A percentile compares a stretch with the other conserved stretches of the same genome.
These are phyloP conservation scores for Mormyrops boulengeri DNA, from an alignment of 2,797 vertebrate species.

Conservation along the genomic window DNA sequence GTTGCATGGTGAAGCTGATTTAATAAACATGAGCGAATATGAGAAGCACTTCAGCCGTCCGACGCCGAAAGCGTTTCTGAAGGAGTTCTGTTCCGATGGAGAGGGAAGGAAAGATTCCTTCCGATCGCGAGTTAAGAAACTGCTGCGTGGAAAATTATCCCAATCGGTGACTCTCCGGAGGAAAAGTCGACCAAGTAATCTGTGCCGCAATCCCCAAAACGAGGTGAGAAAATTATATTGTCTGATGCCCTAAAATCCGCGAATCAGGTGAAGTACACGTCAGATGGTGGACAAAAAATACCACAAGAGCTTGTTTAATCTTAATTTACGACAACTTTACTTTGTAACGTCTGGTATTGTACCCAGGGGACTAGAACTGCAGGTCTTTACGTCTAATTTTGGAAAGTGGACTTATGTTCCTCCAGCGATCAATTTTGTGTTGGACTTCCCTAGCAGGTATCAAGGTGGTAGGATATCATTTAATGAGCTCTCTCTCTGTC, in stretches of 20 bases:
- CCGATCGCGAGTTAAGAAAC: background rate
- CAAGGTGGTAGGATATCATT: background rate
- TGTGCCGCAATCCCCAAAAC: background rate
- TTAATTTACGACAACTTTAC: background rate
- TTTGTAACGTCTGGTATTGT: background rate
- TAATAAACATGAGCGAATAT: background rate
- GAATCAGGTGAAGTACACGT: background rate
- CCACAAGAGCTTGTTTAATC: background rate
- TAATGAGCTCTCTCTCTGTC: background rate
- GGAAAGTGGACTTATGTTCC: background rate
- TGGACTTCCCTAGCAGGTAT: background rate
- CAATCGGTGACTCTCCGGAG: background rate
- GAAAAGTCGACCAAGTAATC: background rate
- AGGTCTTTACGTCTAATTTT: background rate
- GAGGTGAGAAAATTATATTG: background rate
- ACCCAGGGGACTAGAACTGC: background rate
- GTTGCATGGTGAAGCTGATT: background rate
- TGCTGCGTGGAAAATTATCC: background rate
- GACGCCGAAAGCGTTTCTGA: background rate
- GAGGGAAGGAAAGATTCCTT: background rate
- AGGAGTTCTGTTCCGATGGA: background rate
- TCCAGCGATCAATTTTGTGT: background rate
- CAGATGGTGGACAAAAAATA: background rate
- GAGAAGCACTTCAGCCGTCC: background rate
- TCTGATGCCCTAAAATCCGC: background rate